Conservation (phyloP, 2,888 invertebrate genomes). For the Vesta saturnalis region DNA sequence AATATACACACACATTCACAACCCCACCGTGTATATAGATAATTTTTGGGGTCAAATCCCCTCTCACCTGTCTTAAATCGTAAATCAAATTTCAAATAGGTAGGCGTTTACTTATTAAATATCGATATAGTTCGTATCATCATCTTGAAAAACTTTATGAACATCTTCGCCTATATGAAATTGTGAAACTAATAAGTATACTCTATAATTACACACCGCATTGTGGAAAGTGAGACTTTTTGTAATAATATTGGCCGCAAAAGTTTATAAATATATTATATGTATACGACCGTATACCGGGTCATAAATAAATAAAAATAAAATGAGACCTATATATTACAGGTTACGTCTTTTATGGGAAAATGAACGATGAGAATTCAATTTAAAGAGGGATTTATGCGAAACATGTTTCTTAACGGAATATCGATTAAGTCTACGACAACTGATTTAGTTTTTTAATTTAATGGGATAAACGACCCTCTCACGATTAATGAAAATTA, state of each 20-base stretch:
- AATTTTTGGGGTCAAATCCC: constrained; percentile 39
- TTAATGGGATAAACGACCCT: constrained; percentile 17
- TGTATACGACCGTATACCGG: constrained; percentile 32
- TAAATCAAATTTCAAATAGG: constrained; percentile 58
- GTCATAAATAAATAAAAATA: constrained; percentile 44
- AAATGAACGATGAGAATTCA: constrained; percentile 49
- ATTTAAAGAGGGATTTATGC: constrained; percentile 50
- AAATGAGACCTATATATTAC: constrained; percentile 39
- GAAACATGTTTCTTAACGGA: constrained; percentile 42
- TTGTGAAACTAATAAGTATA: constrained; percentile 38
- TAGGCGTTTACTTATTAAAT: constrained; percentile 56
- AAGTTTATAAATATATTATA: constrained; percentile 10
- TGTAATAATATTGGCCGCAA: constrained; percentile 42
- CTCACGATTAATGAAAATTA: neutral
- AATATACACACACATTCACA: constrained; percentile 19
- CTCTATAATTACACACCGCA: constrained; percentile 47
- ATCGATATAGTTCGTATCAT: constrained; percentile 32
- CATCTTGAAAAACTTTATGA: constrained; percentile 3
- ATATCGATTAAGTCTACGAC: constrained; percentile 22
- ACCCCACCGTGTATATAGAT: constrained; percentile 35
- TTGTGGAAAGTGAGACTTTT: constrained; percentile 51
- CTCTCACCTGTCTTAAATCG: constrained; percentile 51
- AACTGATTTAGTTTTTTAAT: constrained; percentile 34
- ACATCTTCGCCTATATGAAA: constrained; percentile 27
- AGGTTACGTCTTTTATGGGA: constrained; percentile 41